phyloP scores from a whole-genome alignment of 2,888 invertebrate species.

The Meteorus cinctellus region DNA sequence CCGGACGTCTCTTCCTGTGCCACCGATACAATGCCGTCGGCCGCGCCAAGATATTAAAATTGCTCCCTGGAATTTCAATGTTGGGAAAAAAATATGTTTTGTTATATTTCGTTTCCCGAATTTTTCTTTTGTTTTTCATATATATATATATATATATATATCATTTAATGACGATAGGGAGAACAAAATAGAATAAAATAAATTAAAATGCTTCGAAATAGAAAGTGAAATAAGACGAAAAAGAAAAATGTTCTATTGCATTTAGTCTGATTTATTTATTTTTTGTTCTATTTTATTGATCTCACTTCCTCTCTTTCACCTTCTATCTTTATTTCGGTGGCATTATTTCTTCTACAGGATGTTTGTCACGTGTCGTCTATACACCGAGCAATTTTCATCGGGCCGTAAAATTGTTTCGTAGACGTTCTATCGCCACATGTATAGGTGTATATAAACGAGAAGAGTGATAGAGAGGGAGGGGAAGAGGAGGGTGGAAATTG shows the following conservation, averaged over 20 bases:
- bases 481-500: no score
- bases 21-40: constrained; percentile 3
- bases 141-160: background rate
- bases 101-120: background rate
- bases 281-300: background rate
- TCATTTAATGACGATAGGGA: no score
- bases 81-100: background rate
- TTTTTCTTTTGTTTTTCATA: background rate
- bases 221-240: background rate
- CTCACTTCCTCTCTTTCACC: background rate
- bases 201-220: background rate
- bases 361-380: constrained; percentile 5
- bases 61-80: constrained; percentile 29
- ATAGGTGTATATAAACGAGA: background rate
- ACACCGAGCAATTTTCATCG: constrained; percentile 24
- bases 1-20: background rate
- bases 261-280: constrained; percentile 10
- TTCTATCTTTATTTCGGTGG: background rate
- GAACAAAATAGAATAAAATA: background rate
- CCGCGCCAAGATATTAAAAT: constrained; percentile 29
- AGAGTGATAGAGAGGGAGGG: background rate
- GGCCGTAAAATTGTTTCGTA: constrained; percentile 15
- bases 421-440: background rate
- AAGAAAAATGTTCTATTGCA: background rate
- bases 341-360: background rate